Evolutionary conservation across 2,797 vertebrate species (phyloP), one percentile per base, ranked within the genome.

Genomic region (Anolis apletophallus): DNA sequence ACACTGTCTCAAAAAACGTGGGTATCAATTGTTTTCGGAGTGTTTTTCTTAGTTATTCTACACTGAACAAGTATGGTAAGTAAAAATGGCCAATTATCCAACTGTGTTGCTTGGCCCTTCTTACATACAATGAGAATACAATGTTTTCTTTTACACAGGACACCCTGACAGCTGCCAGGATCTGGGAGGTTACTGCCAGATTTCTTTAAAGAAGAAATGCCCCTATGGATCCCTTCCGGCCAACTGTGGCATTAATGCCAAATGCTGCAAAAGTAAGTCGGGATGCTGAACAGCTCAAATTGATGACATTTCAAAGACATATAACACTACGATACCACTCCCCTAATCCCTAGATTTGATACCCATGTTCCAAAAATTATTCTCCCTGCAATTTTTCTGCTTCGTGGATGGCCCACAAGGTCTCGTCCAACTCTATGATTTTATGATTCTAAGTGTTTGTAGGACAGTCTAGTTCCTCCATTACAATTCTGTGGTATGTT

Each of bases 221-320:
- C 29, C 3, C 2, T 12, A 54, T 34, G 80, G 80, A 69, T 23
- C 5, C n/a, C 80, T 81, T 23, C 64, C 80, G 34, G 67, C 50
- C 64, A 54, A 54, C 46, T 81, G 80, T 54, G 80, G 80, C 64
- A 81, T 81, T 32, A 34, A 81, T 81, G 80, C 64, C 29, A 69
- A 13, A 23, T 81, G 80, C 46, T 81, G 80, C 46, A 32, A 68
- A 52, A 1, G 72, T 73, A 26, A 73, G 72, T 73, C 9, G 26
- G 21, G 36, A 36, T 26, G 72, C 3, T 26, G 40, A 34, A 11
- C 4, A 23, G 36, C 36, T 46, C 36, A 40, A 13, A 21, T 1
- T 4, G 4, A 73, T 23, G 12, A 64, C 3, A 64, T 13, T 1
- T 40, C 21, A 73, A 73, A 73, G 21, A 23, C 72, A 46, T 1